A percentile compares a stretch with the other conserved stretches of the same genome.
Conservation (phyloP, 2,113 vertebrate species). For the Myotis yumanensis region DNA sequence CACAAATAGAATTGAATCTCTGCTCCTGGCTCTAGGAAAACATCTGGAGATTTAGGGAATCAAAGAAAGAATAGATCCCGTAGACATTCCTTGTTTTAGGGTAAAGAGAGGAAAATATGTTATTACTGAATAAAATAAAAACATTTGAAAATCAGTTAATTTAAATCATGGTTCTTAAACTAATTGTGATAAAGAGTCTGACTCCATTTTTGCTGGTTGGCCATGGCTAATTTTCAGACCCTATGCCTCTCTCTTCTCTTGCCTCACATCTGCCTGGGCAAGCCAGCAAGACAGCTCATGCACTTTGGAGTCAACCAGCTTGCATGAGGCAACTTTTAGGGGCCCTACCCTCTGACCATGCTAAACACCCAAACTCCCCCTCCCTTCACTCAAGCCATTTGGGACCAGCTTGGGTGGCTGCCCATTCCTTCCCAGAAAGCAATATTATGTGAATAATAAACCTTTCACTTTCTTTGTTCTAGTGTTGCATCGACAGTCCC, state of each 20-base stretch:
- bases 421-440: neutral
- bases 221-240: neutral
- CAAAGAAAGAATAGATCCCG: neutral
- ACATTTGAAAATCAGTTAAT: neutral
- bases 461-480: accelerated
- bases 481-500: neutral
- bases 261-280: neutral
- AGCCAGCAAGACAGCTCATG: neutral
- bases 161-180: neutral
- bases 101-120: neutral
- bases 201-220: neutral
- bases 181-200: neutral
- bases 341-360: neutral
- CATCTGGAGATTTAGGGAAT: neutral
- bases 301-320: neutral
- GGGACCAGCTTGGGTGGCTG: neutral
- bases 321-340: neutral
- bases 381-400: neutral
- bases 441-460: neutral
- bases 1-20: neutral
- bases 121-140: neutral
- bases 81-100: neutral
- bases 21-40: neutral
- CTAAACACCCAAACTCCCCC: neutral
- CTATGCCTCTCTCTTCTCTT: neutral